Evolutionary conservation across 2,888 invertebrate species (phyloP), one percentile per base, ranked within the genome.

Genomic region (Pharmacophagus antenor): DNA sequence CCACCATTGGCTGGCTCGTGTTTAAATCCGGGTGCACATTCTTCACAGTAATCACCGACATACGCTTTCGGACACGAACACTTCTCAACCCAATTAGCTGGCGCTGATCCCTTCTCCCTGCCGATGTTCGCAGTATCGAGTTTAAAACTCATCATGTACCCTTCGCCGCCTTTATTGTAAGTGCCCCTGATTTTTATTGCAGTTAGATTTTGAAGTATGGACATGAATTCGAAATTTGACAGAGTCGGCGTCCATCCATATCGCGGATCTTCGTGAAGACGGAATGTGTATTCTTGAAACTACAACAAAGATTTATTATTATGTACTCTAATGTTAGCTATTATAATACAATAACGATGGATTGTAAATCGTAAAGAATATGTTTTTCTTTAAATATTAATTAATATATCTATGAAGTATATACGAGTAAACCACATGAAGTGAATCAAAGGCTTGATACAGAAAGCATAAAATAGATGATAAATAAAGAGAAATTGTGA

Each of bases 21-120:
- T 51, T 98, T 94, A 80, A 94, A 99, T 0, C 99, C 99, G 0
- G 98, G 97, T 0, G 96, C 96, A 79, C 99, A 99, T 1, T 97
- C 97, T 83, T 99, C 99, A 76, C 99, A 99, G 81, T 97, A 98
- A 82, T 99, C 98, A 0, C 99, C 98, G 0, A 98, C 94, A 68
- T 97, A 98, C 0, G 94, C 95, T 71, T 92, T 92, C 0, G 97
- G 97, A 74, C 99, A 99, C 1, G 95, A 94, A 76, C 99, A 99
- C 74, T 95, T 95, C 81, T 99, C 99, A 22, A 99, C 95, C 98
- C 98, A 99, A 48, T 94, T 94, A 0, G 98, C 98, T 0, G 95
- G 92, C 5, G 93, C 92, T 0, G 87, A 83, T 0, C 89, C 89
- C 51, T 85, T 87, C 27, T 95, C 95, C 0, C 95, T 94, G 0